Evolutionary conservation across 2,888 invertebrate genomes (phyloP).

Genomic region (Melanchra persicariae): DNA sequence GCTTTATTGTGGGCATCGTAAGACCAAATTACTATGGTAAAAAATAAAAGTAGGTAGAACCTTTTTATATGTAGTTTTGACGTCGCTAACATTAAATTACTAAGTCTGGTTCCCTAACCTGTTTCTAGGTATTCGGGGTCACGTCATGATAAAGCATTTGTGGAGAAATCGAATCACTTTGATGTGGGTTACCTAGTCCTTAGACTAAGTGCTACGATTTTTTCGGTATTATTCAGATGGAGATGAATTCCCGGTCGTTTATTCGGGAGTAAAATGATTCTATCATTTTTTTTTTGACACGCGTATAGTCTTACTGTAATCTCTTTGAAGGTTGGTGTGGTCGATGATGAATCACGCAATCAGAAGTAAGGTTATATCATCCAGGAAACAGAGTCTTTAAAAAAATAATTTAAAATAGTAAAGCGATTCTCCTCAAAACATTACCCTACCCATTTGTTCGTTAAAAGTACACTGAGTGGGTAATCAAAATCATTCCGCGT

Average conservation of each 20-base stretch:
- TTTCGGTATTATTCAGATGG: neutral
- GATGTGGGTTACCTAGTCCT: constrained; percentile 23
- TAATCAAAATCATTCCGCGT: constrained; percentile 39
- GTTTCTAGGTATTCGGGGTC: constrained; percentile 6
- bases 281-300: neutral
- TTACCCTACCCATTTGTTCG: neutral
- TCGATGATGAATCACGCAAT: no score
- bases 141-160: constrained; percentile 8
- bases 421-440: neutral
- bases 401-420: neutral
- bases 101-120: neutral
- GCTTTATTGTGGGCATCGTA: neutral
- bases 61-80: neutral
- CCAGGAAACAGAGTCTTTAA: neutral
- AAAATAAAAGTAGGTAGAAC: neutral
- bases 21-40: neutral
- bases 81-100: neutral
- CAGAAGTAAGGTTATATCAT: no score
- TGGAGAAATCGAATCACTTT: constrained; percentile 23
- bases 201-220: constrained; percentile 21
- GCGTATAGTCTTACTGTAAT: no score
- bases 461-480: constrained; percentile 22
- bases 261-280: neutral
- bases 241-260: neutral
- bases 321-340: no score